Conservation (phyloP, 2,113 vertebrate genomes). For the Notechis scutatus region DNA sequence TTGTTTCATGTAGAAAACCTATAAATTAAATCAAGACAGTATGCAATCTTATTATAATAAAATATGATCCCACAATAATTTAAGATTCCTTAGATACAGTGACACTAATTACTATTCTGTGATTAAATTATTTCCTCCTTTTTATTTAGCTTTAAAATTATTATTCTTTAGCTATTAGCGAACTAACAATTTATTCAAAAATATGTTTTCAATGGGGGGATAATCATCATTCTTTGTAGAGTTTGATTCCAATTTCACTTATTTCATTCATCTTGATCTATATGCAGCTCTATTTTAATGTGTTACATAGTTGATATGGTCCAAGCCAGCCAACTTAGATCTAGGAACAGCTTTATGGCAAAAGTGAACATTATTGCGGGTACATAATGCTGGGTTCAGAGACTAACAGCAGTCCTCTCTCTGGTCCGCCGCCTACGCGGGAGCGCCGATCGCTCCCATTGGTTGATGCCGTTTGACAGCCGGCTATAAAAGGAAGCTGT, state of each 20-base stretch:
- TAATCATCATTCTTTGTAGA: background rate
- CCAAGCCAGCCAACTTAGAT: too few relatives aligned
- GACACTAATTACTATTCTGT: accelerated
- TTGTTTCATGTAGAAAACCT: slow-evolving; percentile 3
- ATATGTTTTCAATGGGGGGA: background rate
- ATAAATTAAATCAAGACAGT: slow-evolving; percentile 12
- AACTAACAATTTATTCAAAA: background rate
- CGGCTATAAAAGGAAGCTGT: too few relatives aligned
- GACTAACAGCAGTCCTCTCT: too few relatives aligned
- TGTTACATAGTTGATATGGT: too few relatives aligned
- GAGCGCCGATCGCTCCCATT: too few relatives aligned
- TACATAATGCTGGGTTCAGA: too few relatives aligned
- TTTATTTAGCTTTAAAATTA: background rate
- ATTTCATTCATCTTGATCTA: background rate
- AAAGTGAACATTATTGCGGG: too few relatives aligned
- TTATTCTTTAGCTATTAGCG: background rate
- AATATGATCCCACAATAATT: accelerated
- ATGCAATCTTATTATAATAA: slow-evolving; percentile 11
- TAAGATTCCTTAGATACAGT: slow-evolving; percentile 15
- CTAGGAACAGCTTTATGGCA: too few relatives aligned
- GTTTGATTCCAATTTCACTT: background rate
- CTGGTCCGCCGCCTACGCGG: too few relatives aligned
- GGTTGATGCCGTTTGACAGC: too few relatives aligned
- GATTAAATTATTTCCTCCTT: background rate
- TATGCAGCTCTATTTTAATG: background rate